A percentile compares a stretch with the other conserved stretches of the same genome.
phyloP scores from a whole-genome alignment of 2,113 vertebrate species.

The Acrocephalus arundinaceus region DNA sequence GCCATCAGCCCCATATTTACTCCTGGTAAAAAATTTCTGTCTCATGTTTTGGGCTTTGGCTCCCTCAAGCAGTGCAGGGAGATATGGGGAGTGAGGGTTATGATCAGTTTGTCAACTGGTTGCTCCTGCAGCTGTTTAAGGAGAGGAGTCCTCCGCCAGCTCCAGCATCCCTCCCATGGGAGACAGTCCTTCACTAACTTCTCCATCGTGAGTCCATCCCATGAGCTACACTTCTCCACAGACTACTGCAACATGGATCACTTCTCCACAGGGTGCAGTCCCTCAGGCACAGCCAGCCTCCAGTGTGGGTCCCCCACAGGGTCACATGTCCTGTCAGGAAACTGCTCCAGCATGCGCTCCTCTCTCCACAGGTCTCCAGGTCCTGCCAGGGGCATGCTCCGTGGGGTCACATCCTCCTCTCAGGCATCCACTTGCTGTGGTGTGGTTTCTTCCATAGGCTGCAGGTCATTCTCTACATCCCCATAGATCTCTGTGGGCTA shows the following conservation, averaged over 20 bases:
- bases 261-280: not conserved
- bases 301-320: not conserved
- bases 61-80: not conserved
- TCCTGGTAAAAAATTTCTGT: not conserved
- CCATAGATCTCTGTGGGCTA: not conserved
- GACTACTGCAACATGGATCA: fast-evolving
- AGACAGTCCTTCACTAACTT: not conserved
- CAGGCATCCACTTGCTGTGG: not conserved
- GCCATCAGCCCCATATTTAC: not conserved
- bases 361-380: not conserved
- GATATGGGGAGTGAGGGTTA: not conserved
- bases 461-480: not conserved
- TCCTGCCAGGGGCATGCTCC: not conserved
- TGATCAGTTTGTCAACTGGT: not conserved
- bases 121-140: not conserved
- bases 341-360: not conserved
- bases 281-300: not conserved
- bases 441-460: not conserved
- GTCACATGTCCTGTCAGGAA: not conserved
- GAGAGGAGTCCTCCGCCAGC: not conserved
- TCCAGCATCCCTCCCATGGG: not conserved
- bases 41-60: not conserved
- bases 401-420: not conserved
- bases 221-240: not conserved
- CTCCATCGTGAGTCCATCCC: not conserved